phyloP scores from a whole-genome alignment of 2,797 vertebrate species.

The Manis javanica region DNA sequence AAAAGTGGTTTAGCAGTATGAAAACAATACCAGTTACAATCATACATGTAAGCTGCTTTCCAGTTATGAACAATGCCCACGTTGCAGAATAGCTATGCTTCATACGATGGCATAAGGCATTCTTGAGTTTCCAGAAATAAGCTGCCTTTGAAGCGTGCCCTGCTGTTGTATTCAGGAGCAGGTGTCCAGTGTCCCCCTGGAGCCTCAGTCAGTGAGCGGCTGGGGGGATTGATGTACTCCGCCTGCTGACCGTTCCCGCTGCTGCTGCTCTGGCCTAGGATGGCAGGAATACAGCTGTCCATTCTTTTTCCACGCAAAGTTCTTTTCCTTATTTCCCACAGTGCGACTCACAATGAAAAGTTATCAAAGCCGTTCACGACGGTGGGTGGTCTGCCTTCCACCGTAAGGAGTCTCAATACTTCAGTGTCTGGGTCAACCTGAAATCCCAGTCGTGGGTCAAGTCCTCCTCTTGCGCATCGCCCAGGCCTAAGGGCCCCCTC shows the following conservation, averaged over 20 bases:
- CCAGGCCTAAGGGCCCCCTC: background rate
- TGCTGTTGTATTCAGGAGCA: background rate
- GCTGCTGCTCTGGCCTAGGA: background rate
- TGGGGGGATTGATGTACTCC: background rate
- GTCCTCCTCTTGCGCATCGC: background rate
- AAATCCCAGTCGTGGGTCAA: background rate
- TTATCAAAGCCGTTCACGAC: background rate
- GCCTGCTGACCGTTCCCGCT: background rate
- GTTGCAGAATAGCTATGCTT: background rate
- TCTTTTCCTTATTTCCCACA: background rate
- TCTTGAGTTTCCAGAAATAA: background rate
- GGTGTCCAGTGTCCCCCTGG: background rate
- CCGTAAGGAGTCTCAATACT: background rate
- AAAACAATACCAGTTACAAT: background rate
- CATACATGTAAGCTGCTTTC: background rate
- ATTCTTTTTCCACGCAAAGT: background rate
- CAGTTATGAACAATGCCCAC: background rate
- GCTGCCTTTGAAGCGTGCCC: background rate
- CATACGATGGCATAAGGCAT: background rate
- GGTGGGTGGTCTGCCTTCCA: background rate
- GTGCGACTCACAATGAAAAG: background rate
- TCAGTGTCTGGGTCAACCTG: background rate
- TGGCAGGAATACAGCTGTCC: background rate
- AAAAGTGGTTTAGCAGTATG: background rate
- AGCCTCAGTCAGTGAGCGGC: background rate